Evolutionary conservation across 2,888 invertebrate species (phyloP).

Genomic region (Hypsopygia costalis): DNA sequence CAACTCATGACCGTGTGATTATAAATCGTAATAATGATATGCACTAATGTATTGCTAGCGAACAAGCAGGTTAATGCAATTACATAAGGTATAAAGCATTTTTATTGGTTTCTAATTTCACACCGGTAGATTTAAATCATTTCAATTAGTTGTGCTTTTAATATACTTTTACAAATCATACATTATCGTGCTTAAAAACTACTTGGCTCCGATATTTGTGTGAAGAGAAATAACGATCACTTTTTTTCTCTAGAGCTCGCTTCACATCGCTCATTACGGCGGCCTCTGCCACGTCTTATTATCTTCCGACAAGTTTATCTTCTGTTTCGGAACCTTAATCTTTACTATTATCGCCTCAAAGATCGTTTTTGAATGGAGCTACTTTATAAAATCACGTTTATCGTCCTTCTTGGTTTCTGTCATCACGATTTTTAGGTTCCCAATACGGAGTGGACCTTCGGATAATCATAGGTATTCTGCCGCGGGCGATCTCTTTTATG

Average conservation of each 20-base stretch:
- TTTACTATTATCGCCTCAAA: slow-evolving; percentile 25
- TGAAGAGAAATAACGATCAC: slow-evolving; percentile 43
- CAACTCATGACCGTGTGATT: slow-evolving; percentile 49
- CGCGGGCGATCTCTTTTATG: slow-evolving; percentile 61
- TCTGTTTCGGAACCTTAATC: slow-evolving; percentile 27
- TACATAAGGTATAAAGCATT: slow-evolving; percentile 24
- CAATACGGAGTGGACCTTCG: slow-evolving; percentile 44
- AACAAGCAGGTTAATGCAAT: slow-evolving; percentile 50
- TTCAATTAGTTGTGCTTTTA: background rate
- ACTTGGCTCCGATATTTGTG: slow-evolving; percentile 36
- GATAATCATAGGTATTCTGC: slow-evolving; percentile 68
- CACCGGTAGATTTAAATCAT: background rate
- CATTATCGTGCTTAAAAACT: slow-evolving; percentile 29
- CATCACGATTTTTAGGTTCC: slow-evolving; percentile 56
- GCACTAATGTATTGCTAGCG: slow-evolving; percentile 26
- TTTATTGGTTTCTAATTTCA: slow-evolving; percentile 5
- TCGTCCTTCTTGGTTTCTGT: slow-evolving; percentile 45
- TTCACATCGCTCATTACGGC: slow-evolving; percentile 54
- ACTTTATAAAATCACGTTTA: slow-evolving; percentile 33
- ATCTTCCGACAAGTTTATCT: slow-evolving; percentile 34
- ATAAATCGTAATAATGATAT: slow-evolving; percentile 62
- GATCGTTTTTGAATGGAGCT: slow-evolving; percentile 25
- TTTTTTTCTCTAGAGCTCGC: slow-evolving; percentile 46
- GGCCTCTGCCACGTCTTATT: slow-evolving; percentile 54
- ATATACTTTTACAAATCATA: slow-evolving; percentile 16